These are phyloP conservation scores for Polymixis flavicincta DNA, from an alignment of 2,888 invertebrate genomes.

Conservation along the genomic window DNA sequence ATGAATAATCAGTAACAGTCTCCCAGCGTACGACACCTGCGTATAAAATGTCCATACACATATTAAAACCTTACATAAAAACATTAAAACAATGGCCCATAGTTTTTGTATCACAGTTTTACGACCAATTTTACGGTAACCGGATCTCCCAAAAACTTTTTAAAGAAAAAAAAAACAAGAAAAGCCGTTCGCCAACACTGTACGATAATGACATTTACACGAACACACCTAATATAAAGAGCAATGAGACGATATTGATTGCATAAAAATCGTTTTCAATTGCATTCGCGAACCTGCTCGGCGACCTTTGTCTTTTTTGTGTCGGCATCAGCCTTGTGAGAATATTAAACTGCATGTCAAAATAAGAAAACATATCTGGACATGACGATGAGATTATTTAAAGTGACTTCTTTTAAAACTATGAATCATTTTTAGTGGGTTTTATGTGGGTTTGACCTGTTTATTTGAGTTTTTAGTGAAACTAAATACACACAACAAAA, in stretches of 20 bases:
- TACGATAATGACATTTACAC: conserved; percentile 73
- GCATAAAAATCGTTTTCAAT: conserved; percentile 82
- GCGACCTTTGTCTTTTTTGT: conserved; percentile 81
- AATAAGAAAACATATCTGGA: conserved; percentile 64
- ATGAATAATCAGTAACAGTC: conserved; percentile 37
- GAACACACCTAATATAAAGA: conserved; percentile 74
- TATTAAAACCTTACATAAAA: conserved; percentile 11
- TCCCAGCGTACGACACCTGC: conserved; percentile 26
- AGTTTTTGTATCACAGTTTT: conserved; percentile 16
- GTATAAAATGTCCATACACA: conserved; percentile 16
- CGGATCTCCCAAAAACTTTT: conserved; percentile 18
- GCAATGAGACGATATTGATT: conserved; percentile 80
- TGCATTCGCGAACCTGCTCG: conserved; percentile 77
- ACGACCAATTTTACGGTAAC: conserved; percentile 28
- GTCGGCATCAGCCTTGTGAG: conserved; percentile 63
- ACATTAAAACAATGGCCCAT: conserved; percentile 24
- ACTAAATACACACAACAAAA: not conserved
- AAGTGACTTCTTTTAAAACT: conserved; percentile 27
- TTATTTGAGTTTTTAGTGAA: conserved; percentile 7
- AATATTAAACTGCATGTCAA: conserved; percentile 66
- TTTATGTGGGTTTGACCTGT: not conserved
- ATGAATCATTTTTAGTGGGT: not conserved
- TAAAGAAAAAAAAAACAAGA: conserved; percentile 47
- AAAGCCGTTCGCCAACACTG: conserved; percentile 52
- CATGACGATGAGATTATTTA: conserved; percentile 48